Evolutionary conservation across 2,888 invertebrate genomes (phyloP), one percentile per base, ranked within the genome.

Genomic region (Thereva unica): DNA sequence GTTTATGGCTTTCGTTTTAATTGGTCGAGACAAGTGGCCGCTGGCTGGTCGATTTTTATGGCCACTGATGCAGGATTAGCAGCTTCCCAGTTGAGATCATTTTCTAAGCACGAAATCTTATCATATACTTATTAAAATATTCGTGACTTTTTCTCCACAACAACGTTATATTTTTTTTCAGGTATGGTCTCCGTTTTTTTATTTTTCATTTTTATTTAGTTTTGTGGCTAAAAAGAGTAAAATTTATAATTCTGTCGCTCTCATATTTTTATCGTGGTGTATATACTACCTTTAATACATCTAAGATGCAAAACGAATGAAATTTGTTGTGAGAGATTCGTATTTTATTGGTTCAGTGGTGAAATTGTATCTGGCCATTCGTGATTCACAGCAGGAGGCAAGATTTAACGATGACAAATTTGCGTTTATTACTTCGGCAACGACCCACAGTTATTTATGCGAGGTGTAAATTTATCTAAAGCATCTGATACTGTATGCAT

Each of bases 1-100:
- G 71, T 69, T 71, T 71, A 72, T 71, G 69, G 69, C 56, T 71
- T 71, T 68, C 56, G 66, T 71, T 72, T 72, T 72, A 72, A 72
- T 72, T 72, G 72, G 71, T 70, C 69, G 66, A 59, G 71, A 71
- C 72, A 71, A 71, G 71, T 66, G 67, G 59, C 67, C 68, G 68
- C 45, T 23, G 23, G 23, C 23, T 23, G 66, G 44, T 34, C 53
- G 35, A 66, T 44, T 50, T 40, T 37, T 40, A 40, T 41, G 52
- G 9, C 45, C 55, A 63, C 44, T 47, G 59, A 34, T 59, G 38
- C 59, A 59, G 49, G 49, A 47, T 47, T 47, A 56, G 56, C 44
- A 59, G 38, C 4, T 7, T 7, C 47, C 10, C 34, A 23, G 35
- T 5, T 34, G 35, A n/a, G 52, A 5, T 23, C 34, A 5, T 8